Percentiles rank a stretch among this genome's conserved stretches.
These are phyloP conservation scores for Novumbra hubbsi DNA, from an alignment of 2,797 vertebrate genomes.

Conservation along the genomic window DNA sequence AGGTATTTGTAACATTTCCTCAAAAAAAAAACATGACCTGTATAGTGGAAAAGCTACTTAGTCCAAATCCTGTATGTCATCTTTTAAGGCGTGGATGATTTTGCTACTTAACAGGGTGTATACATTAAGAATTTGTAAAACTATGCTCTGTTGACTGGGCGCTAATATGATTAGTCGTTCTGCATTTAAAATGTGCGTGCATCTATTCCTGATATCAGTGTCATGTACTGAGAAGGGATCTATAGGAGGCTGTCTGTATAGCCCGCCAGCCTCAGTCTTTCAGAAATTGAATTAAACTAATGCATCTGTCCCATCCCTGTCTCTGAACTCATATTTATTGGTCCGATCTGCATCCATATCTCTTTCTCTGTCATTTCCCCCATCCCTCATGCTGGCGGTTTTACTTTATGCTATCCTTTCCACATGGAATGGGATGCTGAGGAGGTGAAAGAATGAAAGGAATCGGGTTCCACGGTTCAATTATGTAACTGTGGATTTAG, in stretches of 20 bases:
- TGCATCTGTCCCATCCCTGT: slow-evolving; percentile 61
- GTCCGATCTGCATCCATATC: slow-evolving; percentile 59
- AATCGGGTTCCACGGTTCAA: not conserved
- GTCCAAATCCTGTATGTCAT: too few species aligned
- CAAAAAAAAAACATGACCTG: too few species aligned
- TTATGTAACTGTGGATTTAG: not conserved
- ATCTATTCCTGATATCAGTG: too few species aligned
- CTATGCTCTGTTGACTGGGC: too few species aligned
- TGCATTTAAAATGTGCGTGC: too few species aligned
- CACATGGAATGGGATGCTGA: not conserved
- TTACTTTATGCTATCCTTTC: slow-evolving; percentile 5
- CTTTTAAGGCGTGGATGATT: too few species aligned
- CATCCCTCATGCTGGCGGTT: slow-evolving; percentile 52
- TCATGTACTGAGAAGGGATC: too few species aligned
- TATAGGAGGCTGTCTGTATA: slow-evolving; percentile 50
- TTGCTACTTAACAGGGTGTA: too few species aligned
- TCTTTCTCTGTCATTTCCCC: slow-evolving; percentile 51
- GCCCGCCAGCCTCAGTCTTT: slow-evolving; percentile 40
- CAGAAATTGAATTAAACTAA: slow-evolving; percentile 71
- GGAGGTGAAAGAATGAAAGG: not conserved
- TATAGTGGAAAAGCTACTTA: too few species aligned
- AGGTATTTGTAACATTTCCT: too few species aligned
- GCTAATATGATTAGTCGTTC: too few species aligned
- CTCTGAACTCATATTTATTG: slow-evolving; percentile 63
- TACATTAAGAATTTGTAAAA: too few species aligned